Percentiles rank a stretch among this genome's conserved stretches.
These are phyloP conservation scores for Drosophila pallidifrons DNA, from an alignment of 1,140 invertebrate genomes.

Conservation along the genomic window DNA sequence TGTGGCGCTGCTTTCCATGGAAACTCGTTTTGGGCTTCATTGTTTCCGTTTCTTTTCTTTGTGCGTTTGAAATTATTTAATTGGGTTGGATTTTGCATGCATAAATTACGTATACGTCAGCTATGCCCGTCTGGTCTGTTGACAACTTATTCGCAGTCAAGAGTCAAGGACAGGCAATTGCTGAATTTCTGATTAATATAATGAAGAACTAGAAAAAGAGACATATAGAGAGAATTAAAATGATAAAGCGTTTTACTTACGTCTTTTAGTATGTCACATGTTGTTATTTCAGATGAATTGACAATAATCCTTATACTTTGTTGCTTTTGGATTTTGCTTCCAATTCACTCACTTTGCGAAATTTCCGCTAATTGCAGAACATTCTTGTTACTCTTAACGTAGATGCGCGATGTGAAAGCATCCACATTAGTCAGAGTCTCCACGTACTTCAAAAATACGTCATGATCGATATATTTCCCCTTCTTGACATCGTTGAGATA, in stretches of 20 bases:
- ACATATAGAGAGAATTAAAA: not conserved
- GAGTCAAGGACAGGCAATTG: slow-evolving; percentile 8
- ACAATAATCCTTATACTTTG: no score
- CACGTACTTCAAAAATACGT: not conserved
- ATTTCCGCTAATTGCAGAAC: not conserved
- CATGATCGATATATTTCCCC: not conserved
- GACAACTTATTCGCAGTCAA: not conserved
- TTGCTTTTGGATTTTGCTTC: no score
- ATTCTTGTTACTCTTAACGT: no score
- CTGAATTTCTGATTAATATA: not conserved
- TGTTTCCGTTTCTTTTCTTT: slow-evolving; percentile 11
- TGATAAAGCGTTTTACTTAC: not conserved
- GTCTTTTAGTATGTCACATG: no score
- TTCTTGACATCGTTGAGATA: not conserved
- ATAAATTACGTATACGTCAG: slow-evolving; percentile 48
- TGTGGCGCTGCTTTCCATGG: slow-evolving; percentile 30
- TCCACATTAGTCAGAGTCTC: not conserved
- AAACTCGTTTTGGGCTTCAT: slow-evolving; percentile 32
- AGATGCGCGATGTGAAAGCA: not conserved
- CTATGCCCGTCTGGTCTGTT: not conserved
- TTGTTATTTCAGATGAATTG: no score
- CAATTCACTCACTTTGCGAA: not conserved
- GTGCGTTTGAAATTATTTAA: slow-evolving; percentile 37
- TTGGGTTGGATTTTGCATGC: slow-evolving; percentile 42
- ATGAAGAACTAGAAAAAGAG: not conserved